Base-by-base conservation (phyloP, 2,113 vertebrate genomes). In the Phaethornis superciliosus region DNA sequence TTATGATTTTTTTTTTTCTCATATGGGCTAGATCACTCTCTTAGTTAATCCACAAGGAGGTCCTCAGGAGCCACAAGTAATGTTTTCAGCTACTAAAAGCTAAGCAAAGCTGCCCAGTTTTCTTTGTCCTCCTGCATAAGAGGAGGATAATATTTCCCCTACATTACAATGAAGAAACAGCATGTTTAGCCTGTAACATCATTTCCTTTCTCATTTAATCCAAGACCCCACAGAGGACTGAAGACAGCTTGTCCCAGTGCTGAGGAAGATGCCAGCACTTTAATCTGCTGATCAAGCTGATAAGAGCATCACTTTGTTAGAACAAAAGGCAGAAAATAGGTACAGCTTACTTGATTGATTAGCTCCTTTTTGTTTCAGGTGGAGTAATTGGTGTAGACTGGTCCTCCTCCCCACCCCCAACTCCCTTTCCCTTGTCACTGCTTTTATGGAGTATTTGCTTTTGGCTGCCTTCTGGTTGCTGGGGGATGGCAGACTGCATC, bases 231-330 rank as follows among this genome's bases (percentile, higher is more conserved):
- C 37, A 78, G 11, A 37, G 23, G 30, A 12, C 78, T 55, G 62
- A 10, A 84, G 52, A 94, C 95, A 95, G 94, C 65, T 58, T 42
- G 30, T 40, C 85, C 88, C 85, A 72, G 81, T 80, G 90, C 95
- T 82, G 93, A 91, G 95, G 96, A 12, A n/a, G 85, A 40, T 87
- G 95, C 95, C 97, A 98, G 91, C 71, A 15, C 74, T 92, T 67
- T 95, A 88, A 95, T 96, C 91, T 95, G 88, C 95, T 95, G 92
- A 95, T 91, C 62, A 13, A 77, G 84, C 87, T 37, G 27, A 42
- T 27, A 56, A 95, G 88, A 95, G 80, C 94, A 87, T 76, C 81
- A 4, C 81, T 55, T 46, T 51, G 68, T 54, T 10, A 49, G 74
- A 92, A 59, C 79, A 83, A 37, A 69, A 89, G 81, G 88, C 89